Percentiles rank a stretch among this genome's conserved stretches.
These are phyloP conservation scores for Anas capensis DNA, from an alignment of 2,797 vertebrate genomes.

Conservation along the genomic window DNA sequence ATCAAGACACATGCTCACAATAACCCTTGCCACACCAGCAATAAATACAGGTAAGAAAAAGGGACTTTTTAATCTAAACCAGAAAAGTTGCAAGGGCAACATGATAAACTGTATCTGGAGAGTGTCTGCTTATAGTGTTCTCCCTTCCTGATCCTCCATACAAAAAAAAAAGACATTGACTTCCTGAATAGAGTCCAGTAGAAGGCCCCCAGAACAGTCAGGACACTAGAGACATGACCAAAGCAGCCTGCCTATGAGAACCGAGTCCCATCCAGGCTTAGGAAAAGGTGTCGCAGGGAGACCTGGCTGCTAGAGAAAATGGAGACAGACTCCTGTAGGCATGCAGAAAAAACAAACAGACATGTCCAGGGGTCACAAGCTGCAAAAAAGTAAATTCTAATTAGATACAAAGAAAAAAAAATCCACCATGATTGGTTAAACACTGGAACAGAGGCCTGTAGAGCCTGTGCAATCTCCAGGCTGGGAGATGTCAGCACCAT, in stretches of 20 bases:
- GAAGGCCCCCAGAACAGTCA: background rate
- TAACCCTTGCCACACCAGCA: background rate
- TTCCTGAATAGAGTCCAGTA: no score
- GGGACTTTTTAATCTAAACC: background rate
- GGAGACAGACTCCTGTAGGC: background rate
- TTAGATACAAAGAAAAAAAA: background rate
- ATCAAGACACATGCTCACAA: background rate
- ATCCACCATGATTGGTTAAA: background rate
- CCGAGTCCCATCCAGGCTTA: background rate
- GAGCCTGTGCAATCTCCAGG: background rate
- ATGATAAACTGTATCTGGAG: background rate
- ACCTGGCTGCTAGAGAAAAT: background rate
- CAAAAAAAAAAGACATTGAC: rapidly evolving
- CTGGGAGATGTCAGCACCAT: background rate
- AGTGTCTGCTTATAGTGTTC: background rate
- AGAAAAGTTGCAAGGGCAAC: background rate
- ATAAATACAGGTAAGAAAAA: background rate
- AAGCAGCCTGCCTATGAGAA: background rate
- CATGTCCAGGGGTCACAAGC: background rate
- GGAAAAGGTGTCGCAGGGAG: background rate
- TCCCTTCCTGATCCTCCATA: background rate
- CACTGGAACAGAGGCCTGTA: background rate
- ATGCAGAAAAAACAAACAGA: background rate
- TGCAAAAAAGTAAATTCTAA: background rate
- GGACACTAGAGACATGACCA: background rate